Evolutionary conservation across 2,113 vertebrate species (phyloP).

Genomic region (Macrotis lagotis): DNA sequence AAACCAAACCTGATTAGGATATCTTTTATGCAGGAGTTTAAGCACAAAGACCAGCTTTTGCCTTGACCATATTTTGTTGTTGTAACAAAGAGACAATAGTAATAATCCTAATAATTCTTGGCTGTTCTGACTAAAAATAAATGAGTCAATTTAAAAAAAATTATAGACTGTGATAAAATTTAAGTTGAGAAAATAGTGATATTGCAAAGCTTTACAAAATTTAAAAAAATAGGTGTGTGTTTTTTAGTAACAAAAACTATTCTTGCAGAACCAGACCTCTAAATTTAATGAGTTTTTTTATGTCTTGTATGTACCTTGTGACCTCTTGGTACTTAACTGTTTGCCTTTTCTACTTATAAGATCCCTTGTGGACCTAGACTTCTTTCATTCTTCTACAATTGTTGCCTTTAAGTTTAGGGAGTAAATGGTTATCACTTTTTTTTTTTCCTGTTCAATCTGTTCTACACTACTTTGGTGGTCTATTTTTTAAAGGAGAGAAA

Average conservation of each 20-base stretch:
- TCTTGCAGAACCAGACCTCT: conserved; percentile 74
- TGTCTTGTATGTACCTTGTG: conserved; percentile 71
- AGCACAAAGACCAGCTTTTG: neutral
- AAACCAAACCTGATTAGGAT: neutral
- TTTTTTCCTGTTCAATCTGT: conserved; percentile 25
- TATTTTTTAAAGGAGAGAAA: conserved; percentile 41
- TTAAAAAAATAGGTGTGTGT: conserved; percentile 56
- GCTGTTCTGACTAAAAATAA: conserved; percentile 33
- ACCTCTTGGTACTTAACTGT: conserved; percentile 71
- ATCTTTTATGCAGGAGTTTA: conserved; percentile 39
- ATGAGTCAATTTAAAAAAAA: neutral
- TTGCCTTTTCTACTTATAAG: conserved; percentile 71
- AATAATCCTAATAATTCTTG: conserved; percentile 27
- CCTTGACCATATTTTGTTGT: neutral
- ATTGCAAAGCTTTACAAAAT: conserved; percentile 67
- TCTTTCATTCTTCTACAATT: conserved; percentile 61
- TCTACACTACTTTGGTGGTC: conserved; percentile 73
- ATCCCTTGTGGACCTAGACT: conserved; percentile 56
- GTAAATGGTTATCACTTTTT: conserved; percentile 61
- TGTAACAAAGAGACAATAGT: conserved; percentile 37
- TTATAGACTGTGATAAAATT: neutral
- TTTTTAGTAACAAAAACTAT: conserved; percentile 68
- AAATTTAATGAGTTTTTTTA: conserved; percentile 74
- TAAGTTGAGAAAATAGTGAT: conserved; percentile 60
- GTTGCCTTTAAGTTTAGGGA: conserved; percentile 63